A percentile compares a stretch with the other conserved stretches of the same genome.
Conservation (phyloP, 2,113 vertebrate genomes). For the Diphyllodes magnificus region DNA sequence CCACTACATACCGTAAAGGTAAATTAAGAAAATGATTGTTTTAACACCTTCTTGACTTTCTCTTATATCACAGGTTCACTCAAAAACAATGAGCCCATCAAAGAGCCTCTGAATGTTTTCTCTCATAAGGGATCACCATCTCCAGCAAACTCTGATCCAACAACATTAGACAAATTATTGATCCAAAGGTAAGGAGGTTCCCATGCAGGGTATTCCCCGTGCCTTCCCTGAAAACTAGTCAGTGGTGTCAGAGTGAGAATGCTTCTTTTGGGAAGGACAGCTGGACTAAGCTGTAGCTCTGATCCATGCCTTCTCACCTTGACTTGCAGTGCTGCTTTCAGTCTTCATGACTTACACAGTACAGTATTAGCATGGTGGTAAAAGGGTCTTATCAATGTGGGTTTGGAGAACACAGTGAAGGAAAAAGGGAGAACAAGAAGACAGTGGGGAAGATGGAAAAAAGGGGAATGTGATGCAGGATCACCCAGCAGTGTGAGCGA, state of each 20-base stretch:
- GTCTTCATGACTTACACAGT: not conserved
- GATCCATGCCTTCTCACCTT: not conserved
- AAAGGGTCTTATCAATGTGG: not conserved
- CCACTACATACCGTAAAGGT: not conserved
- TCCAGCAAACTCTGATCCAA: not conserved
- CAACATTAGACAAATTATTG: not conserved
- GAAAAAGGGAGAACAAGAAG: not conserved
- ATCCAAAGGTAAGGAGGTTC: constrained; percentile 21
- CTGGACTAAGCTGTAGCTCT: not conserved
- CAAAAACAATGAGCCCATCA: constrained; percentile 2
- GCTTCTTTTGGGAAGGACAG: not conserved
- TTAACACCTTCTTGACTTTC: constrained; percentile 15
- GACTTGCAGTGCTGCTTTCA: not conserved
- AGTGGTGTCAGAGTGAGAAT: not conserved
- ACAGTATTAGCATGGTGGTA: not conserved
- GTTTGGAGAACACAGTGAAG: not conserved
- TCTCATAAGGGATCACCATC: not conserved
- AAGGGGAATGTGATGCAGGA: not conserved
- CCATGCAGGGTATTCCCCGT: accelerated
- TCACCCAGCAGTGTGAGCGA: not conserved
- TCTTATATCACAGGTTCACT: constrained; percentile 39
- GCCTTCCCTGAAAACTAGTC: not conserved
- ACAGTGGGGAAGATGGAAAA: not conserved
- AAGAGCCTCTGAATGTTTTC: constrained; percentile 2
- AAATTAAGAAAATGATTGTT: not conserved